phyloP scores from a whole-genome alignment of 2,113 vertebrate genomes.

The Oxyura jamaicensis region DNA sequence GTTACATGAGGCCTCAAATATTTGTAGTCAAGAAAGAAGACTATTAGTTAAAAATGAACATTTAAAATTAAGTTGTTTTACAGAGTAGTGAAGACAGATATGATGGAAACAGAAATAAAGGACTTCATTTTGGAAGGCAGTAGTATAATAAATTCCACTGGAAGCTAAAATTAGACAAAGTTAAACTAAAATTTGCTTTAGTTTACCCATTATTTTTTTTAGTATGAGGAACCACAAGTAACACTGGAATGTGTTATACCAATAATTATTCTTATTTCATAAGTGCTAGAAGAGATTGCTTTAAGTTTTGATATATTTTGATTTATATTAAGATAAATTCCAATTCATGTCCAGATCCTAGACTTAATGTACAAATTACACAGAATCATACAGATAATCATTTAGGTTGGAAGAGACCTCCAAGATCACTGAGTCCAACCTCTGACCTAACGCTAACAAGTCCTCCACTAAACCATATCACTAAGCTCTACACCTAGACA shows the following conservation, averaged over 20 bases:
- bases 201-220: neutral
- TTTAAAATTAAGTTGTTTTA: neutral
- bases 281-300: neutral
- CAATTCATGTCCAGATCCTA: neutral
- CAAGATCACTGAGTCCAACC: too few species aligned
- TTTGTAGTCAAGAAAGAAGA: neutral
- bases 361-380: neutral
- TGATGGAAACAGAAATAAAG: neutral
- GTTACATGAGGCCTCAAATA: neutral
- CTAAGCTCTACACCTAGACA: too few species aligned
- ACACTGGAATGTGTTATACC: neutral
- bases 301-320: neutral
- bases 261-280: neutral
- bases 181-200: neutral
- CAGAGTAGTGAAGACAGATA: neutral
- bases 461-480: too few species aligned
- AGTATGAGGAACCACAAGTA: neutral
- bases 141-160: neutral
- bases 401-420: too few species aligned
- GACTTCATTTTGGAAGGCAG: neutral
- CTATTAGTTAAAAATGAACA: neutral
- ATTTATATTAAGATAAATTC: neutral
- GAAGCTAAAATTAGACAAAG: neutral
- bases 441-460: too few species aligned
- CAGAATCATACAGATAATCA: too few species aligned